Conservation (phyloP, 2,888 invertebrate species). For the Dicranocentrus wangi region DNA sequence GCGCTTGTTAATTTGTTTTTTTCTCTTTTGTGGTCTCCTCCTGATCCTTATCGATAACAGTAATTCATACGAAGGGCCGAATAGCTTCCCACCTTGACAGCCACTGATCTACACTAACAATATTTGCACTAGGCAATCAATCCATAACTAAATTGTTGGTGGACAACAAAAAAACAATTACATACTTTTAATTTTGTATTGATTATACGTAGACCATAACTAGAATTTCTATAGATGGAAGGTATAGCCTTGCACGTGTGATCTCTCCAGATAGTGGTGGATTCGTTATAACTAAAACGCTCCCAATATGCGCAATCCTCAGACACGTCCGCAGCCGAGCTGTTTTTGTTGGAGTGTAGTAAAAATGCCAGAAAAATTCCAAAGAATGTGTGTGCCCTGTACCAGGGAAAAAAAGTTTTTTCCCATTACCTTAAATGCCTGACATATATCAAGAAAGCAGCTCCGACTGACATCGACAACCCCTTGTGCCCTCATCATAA, state of each 20-base stretch:
- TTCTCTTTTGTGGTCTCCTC: no score
- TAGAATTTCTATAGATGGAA: no score
- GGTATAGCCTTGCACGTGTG: conserved; percentile 11
- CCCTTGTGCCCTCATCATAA: conserved; percentile 63
- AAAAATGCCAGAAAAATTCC: conserved; percentile 54
- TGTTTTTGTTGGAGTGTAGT: conserved; percentile 18
- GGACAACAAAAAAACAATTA: no score
- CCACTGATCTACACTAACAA: no score
- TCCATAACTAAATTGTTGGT: no score
- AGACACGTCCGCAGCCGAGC: neutral
- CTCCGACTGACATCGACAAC: conserved; percentile 62
- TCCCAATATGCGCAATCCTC: neutral
- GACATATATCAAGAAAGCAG: conserved; percentile 62
- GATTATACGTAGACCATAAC: no score
- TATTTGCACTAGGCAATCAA: conserved; percentile 20
- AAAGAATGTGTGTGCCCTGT: conserved; percentile 45
- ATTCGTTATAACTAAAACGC: neutral
- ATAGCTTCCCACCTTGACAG: no score
- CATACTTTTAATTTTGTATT: no score
- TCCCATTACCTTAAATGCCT: conserved; percentile 63
- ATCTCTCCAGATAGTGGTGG: neutral
- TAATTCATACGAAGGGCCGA: no score
- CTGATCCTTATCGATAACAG: no score
- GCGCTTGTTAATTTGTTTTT: no score
- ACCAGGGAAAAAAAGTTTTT: conserved; percentile 34